Percentiles rank a stretch among this genome's conserved stretches.
These are phyloP conservation scores for Poliocrania exsul DNA, from an alignment of 2,797 vertebrate genomes.

Conservation along the genomic window DNA sequence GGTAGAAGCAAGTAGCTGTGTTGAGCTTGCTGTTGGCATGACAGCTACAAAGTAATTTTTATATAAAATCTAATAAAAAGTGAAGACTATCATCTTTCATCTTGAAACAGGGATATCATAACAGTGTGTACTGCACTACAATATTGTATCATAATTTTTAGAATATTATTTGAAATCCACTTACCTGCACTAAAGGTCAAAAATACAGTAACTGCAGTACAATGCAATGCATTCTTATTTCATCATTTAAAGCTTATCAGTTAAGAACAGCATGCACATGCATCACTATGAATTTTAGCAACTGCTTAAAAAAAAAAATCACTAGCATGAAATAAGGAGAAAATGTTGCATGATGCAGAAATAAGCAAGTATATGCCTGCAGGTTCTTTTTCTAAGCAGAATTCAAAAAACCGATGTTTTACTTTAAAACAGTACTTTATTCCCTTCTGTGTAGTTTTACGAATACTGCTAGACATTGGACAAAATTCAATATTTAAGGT, in stretches of 20 bases:
- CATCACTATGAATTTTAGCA: conserved; percentile 44
- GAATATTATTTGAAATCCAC: conserved; percentile 43
- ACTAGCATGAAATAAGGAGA: not conserved
- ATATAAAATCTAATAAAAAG: not conserved
- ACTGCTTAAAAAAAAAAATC: conserved; percentile 7
- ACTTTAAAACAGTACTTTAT: not conserved
- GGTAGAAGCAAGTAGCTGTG: accelerated
- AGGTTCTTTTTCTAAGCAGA: not conserved
- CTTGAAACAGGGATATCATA: not conserved
- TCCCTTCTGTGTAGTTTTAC: not conserved
- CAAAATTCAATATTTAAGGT: not conserved
- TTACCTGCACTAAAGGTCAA: conserved; percentile 66
- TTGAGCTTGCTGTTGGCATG: not conserved
- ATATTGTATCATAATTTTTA: not conserved
- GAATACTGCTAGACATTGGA: not conserved
- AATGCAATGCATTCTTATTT: conserved; percentile 40
- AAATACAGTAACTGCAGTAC: conserved; percentile 48
- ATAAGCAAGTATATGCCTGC: not conserved
- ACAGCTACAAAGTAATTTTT: not conserved
- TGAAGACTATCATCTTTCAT: not conserved
- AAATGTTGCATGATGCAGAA: conserved; percentile 16
- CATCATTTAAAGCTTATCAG: conserved; percentile 30
- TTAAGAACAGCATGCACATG: conserved; percentile 75
- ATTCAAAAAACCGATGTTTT: not conserved
- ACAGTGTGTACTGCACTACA: not conserved